Evolutionary conservation across 2,797 vertebrate species (phyloP).

Genomic region (Natrix natrix): DNA sequence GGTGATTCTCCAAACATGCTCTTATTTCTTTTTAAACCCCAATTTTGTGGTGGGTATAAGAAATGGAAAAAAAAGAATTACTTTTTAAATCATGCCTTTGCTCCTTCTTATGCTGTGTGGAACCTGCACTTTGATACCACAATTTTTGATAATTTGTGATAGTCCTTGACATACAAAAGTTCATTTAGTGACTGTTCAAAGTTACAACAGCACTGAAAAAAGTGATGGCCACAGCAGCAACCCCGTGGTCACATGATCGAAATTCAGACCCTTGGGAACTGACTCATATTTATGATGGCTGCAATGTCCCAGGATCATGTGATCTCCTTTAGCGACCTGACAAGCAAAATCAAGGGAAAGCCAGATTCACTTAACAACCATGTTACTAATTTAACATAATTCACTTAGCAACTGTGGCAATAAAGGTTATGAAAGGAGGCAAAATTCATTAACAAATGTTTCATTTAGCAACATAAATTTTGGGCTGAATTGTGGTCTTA

Average conservation of each 20-base stretch:
- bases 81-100: neutral
- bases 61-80: neutral
- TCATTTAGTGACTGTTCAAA: neutral
- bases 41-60: neutral
- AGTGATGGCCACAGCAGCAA: neutral
- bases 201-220: neutral
- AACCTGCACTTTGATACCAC: neutral
- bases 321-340: neutral
- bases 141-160: neutral
- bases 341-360: neutral
- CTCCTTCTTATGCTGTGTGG: neutral
- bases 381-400: neutral
- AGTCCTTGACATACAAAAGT: neutral
- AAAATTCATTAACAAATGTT: neutral
- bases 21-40: neutral
- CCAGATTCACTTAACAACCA: neutral
- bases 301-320: neutral
- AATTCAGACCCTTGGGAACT: neutral
- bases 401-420: neutral
- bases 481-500: neutral
- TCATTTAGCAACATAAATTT: neutral
- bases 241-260: neutral
- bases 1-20: neutral
- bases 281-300: neutral
- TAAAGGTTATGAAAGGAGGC: neutral